Evolutionary conservation across 2,797 vertebrate genomes (phyloP), one percentile per base, ranked within the genome.

Genomic region (Mareca strepera): DNA sequence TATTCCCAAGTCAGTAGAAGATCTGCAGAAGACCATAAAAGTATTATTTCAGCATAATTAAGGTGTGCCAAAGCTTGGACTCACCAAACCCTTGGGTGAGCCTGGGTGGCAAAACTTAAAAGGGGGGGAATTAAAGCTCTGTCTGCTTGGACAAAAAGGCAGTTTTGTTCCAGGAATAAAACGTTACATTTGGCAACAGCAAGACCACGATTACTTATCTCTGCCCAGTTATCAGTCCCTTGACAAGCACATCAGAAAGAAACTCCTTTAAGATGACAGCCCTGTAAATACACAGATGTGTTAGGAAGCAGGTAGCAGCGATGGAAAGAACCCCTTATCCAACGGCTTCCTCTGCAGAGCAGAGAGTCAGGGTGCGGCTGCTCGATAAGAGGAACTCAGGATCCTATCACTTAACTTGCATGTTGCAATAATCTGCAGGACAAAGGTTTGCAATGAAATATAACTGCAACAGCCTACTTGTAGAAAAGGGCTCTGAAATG

Each of bases 361-460:
- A 41, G 41, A 84, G 72, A 28, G 63, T 43, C 0, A 0, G 52
- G 90, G 72, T 74, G 86, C n/a, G 72, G 39, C 68, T 79, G n/a
- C 68, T 84, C 0, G 8, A 74, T 90, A 92, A 92, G 16, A 53
- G 35, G 56, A 53, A 78, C 48, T 17, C 56, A 77, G 28, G 26
- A 83, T 58, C 39, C 67, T 73, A 50, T 58, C 72, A 33, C 31
- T 68, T 48, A 86, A 94, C 9, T 84, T 74, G 72, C 60, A 81
- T 2, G 0, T 75, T 88, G 62, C 82, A 86, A 50, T 64, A 82
- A 86, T 37, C 56, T 68, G 60, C 11, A 60, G 94, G 86, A 82
- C 93, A 96, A 96, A 94, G 94, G 78, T 95, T 93, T 95, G 35
- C 72, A 77, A 53, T 77, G 75, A 88, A 94, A 64, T 74, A 29